Evolutionary conservation across 2,888 invertebrate genomes (phyloP).

Genomic region (Synergus japonicus): DNA sequence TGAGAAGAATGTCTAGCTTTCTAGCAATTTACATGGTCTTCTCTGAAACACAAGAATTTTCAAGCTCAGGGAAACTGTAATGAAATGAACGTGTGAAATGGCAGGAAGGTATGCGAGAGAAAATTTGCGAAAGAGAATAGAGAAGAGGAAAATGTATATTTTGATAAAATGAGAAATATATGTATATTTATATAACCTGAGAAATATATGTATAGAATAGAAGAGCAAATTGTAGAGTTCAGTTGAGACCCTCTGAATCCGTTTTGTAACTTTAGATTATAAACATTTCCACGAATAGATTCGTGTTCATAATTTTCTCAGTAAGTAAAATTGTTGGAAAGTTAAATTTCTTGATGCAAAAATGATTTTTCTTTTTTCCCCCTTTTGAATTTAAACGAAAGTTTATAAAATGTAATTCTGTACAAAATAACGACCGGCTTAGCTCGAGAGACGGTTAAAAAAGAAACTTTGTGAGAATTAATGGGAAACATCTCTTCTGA

Average conservation of each 20-base stretch:
- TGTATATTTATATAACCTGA: too few relatives aligned
- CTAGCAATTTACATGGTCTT: not conserved
- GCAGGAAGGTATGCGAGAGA: not conserved
- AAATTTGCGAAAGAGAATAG: not conserved
- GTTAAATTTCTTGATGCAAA: not conserved
- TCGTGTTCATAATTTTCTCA: not conserved
- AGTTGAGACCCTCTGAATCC: not conserved
- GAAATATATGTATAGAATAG: not conserved
- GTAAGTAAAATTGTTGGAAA: not conserved
- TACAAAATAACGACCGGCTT: not conserved
- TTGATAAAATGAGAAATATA: not conserved
- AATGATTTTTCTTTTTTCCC: not conserved
- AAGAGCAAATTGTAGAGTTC: not conserved
- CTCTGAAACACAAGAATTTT: not conserved
- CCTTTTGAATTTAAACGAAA: not conserved
- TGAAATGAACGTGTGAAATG: not conserved
- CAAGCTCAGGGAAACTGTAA: not conserved
- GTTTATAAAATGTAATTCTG: not conserved
- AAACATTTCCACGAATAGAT: conserved; percentile 5
- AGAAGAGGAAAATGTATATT: not conserved
- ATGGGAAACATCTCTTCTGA: not conserved
- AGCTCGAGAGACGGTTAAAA: not conserved
- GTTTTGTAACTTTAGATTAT: not conserved
- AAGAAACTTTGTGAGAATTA: not conserved
- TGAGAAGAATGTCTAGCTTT: not conserved